Evolutionary conservation across 1,140 invertebrate species (phyloP), one percentile per base, ranked within the genome.

Genomic region (Leptinotarsa defecta): DNA sequence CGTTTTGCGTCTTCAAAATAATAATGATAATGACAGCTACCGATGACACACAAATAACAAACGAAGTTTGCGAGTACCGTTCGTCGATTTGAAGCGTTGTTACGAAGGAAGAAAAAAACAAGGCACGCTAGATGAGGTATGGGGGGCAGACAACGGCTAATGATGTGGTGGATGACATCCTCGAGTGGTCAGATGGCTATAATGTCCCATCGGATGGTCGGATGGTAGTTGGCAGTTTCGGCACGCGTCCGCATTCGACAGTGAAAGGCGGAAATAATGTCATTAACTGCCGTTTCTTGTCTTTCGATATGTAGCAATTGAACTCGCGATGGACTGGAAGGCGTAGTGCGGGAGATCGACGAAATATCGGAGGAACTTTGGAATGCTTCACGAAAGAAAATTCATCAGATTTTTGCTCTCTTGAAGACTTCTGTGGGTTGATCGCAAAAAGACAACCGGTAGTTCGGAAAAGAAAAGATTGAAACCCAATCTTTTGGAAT

Each of bases 191-290:
- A 75, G 76, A 74, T 75, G 73, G 71, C 76, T 19, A 68, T 75
- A 77, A 75, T 74, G 70, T 71, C 62, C 49, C 20, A 43, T 48
- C 73, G 34, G 17, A 20, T 61, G 61, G 68, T 74, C 73, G 73
- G 70, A 68, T 64, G 34, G 73, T 75, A 71, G 65, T 73, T 74
- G 52, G 71, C 62, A 72, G 70, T 73, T 49, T 64, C 63, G 70
- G 77, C 77, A 78, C 77, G 77, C 70, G 74, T 78, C 74, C 52
- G 71, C 77, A 78, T 24, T 76, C 73, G 70, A 75, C 74, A 74
- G 77, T 78, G 77, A 78, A 78, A 78, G 77, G 77, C 77, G 77
- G 77, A 78, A 78, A 74, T 75, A 68, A 71, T 73, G 61, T 73
- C 72, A 70, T 70, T 70, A 70, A 70, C 68, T 70, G 34, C 68